These are phyloP conservation scores for Perccottus glenii DNA, from an alignment of 2,113 vertebrate genomes.

Conservation along the genomic window DNA sequence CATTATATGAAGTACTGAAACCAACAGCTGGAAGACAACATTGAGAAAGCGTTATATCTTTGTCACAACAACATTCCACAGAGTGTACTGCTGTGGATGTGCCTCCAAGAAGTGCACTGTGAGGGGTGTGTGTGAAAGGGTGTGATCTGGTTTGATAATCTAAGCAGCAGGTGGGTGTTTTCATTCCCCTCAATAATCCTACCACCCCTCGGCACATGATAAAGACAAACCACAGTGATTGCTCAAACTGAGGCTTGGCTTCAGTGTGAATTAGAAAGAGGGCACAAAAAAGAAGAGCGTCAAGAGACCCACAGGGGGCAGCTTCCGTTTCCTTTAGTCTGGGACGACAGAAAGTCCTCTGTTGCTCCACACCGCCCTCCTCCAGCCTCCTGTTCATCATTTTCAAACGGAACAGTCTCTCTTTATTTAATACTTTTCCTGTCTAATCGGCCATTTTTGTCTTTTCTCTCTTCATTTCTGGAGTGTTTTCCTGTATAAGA, in stretches of 20 bases:
- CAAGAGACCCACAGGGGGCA: slow-evolving; percentile 37
- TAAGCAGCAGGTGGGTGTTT: slow-evolving; percentile 48
- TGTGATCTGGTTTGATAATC: slow-evolving; percentile 44
- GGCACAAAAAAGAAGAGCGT: slow-evolving; percentile 32
- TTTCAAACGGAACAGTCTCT: slow-evolving; percentile 40
- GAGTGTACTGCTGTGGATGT: slow-evolving; percentile 11
- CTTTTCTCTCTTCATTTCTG: slow-evolving; percentile 20
- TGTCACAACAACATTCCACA: slow-evolving; percentile 7
- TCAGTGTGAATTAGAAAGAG: slow-evolving; percentile 13
- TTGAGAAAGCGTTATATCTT: neutral
- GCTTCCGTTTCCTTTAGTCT: slow-evolving; percentile 62
- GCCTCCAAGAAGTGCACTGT: neutral
- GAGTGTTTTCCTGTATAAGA: neutral
- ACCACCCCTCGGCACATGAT: neutral
- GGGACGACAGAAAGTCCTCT: slow-evolving; percentile 54
- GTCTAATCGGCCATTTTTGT: slow-evolving; percentile 14
- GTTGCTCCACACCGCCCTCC: slow-evolving; percentile 31
- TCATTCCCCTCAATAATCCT: slow-evolving; percentile 10
- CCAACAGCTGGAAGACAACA: slow-evolving; percentile 5
- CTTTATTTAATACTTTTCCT: slow-evolving; percentile 44
- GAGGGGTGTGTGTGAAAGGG: neutral
- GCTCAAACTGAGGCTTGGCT: slow-evolving; percentile 25
- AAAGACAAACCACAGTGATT: slow-evolving; percentile 28
- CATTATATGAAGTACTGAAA: neutral
- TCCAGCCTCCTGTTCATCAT: slow-evolving; percentile 38